Percentiles rank a stretch among this genome's conserved stretches.
Evolutionary conservation across 2,113 vertebrate genomes (phyloP).

Genomic region (Connochaetes taurinus): DNA sequence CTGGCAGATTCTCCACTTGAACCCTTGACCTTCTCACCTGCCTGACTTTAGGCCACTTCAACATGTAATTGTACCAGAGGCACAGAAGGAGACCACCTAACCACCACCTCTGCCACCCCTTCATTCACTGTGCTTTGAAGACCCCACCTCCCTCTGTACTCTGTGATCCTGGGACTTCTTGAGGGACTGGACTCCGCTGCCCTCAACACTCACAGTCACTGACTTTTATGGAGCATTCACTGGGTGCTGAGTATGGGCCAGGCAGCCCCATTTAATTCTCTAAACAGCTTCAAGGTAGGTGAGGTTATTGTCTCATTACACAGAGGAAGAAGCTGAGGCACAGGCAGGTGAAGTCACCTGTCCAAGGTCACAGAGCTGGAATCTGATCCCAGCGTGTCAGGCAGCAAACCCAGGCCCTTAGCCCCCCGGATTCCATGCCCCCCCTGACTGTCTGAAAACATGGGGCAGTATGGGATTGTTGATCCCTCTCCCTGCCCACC

Average conservation of each 20-base stretch:
- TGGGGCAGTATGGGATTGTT: fast-evolving
- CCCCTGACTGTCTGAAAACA: not conserved
- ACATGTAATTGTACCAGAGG: not conserved
- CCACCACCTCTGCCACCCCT: too few species aligned
- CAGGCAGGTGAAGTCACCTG: not conserved
- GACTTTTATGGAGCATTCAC: not conserved
- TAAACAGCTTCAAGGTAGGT: not conserved
- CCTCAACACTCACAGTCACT: fast-evolving
- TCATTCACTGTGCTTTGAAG: not conserved
- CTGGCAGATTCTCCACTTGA: not conserved
- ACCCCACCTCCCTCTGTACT: not conserved
- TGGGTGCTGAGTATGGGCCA: not conserved
- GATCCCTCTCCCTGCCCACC: not conserved
- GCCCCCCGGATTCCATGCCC: not conserved
- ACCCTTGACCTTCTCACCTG: not conserved
- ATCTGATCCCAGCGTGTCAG: not conserved
- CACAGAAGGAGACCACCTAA: not conserved
- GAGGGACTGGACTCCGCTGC: not conserved
- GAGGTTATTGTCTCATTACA: not conserved
- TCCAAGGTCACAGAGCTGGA: not conserved
- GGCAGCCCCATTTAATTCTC: not conserved
- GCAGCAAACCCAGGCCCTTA: too few species aligned
- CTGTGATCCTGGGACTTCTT: not conserved
- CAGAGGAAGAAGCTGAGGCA: not conserved
- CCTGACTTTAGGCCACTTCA: not conserved